phyloP scores from a whole-genome alignment of 2,113 vertebrate genomes.

The Bungarus multicinctus region DNA sequence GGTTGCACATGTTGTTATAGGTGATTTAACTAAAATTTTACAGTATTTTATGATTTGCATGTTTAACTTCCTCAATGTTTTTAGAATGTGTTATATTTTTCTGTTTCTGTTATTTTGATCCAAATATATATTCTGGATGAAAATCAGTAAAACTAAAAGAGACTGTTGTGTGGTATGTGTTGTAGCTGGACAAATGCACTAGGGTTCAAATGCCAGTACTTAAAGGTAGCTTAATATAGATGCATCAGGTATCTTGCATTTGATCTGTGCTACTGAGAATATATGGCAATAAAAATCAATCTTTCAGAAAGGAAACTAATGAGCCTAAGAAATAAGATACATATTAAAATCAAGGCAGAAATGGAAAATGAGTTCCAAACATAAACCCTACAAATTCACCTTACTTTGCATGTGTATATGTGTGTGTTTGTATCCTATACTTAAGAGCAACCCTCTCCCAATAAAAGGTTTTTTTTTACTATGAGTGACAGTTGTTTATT shows the following conservation, averaged over 20 bases:
- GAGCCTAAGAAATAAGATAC: not conserved
- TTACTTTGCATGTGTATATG: not conserved
- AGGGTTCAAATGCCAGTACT: not conserved
- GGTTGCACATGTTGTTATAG: not conserved
- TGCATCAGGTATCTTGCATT: not conserved
- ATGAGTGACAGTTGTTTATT: not conserved
- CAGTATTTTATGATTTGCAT: not conserved
- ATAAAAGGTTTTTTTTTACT: not conserved
- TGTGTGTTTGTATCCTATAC: no score
- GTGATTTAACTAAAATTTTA: not conserved
- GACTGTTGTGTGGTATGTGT: not conserved
- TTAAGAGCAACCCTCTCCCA: not conserved
- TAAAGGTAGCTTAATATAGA: not conserved
- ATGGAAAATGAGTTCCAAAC: not conserved
- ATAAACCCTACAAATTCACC: not conserved
- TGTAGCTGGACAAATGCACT: not conserved
- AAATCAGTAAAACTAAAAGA: not conserved
- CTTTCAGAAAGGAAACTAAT: not conserved
- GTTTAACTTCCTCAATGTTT: not conserved
- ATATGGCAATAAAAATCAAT: not conserved
- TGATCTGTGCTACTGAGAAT: not conserved
- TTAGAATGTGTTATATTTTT: not conserved
- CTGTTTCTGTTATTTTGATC: not conserved
- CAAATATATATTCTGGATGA: not conserved
- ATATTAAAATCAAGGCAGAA: not conserved